These are phyloP conservation scores for Eptatretus atami DNA, from an alignment of 2,797 vertebrate species.

Conservation along the genomic window DNA sequence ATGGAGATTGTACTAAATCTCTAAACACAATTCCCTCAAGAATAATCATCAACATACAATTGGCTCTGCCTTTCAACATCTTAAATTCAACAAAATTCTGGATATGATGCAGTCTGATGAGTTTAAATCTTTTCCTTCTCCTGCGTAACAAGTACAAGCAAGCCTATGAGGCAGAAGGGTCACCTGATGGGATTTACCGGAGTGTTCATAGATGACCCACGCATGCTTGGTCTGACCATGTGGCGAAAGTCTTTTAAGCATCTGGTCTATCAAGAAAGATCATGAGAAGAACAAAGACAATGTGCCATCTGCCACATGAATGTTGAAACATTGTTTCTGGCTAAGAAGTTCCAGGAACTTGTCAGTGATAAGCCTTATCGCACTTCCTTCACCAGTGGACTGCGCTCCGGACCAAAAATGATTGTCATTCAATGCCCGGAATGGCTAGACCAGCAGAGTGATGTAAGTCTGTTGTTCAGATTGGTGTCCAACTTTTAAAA, in stretches of 20 bases:
- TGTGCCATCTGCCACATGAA: constrained; percentile 1
- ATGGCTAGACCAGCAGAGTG: constrained; percentile 7
- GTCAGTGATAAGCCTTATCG: constrained; percentile 8
- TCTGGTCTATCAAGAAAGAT: constrained; percentile 12
- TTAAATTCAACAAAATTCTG: too few species aligned
- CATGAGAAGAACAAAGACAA: constrained; percentile 5
- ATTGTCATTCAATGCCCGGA: constrained; percentile 7
- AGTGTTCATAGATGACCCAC: constrained; percentile 32
- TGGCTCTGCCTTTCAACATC: too few species aligned
- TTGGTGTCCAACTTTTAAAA: not conserved
- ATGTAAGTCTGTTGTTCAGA: constrained; percentile 5
- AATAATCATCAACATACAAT: too few species aligned
- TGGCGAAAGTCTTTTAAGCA: constrained; percentile 50
- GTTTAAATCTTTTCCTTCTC: constrained; percentile 10
- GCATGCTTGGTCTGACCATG: constrained; percentile 34
- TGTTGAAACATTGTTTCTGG: constrained; percentile 1
- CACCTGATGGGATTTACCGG: constrained; percentile 47
- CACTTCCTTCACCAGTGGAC: constrained; percentile 6
- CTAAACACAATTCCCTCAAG: too few species aligned
- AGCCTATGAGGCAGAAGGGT: constrained; percentile 40
- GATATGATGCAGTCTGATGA: constrained; percentile 6
- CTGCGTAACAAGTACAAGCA: constrained; percentile 43
- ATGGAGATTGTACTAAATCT: too few species aligned
- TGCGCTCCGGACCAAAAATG: constrained; percentile 7
- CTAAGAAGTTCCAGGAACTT: constrained; percentile 7